Base-by-base conservation (phyloP, 2,113 vertebrate species). In the Nasalis larvatus region DNA sequence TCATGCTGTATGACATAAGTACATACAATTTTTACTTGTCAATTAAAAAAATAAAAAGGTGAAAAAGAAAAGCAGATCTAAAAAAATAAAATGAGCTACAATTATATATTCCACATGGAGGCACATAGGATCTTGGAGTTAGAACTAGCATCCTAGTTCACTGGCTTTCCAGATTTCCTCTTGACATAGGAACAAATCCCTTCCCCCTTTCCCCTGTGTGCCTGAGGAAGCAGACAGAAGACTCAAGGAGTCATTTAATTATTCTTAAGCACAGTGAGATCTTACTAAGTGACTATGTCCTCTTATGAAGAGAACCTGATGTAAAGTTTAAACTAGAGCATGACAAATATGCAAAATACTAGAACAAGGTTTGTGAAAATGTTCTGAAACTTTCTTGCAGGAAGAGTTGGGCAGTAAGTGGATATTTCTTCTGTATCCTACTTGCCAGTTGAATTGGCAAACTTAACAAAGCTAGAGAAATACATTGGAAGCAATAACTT, bases 401-500 rank as follows among this genome's bases (percentile, higher is more conserved):
- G 18, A 91, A 96, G 17, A 7, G 56, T 69, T 52, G 37, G 35
- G 45, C 32, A 93, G 6, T 42, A 92, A 60, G 16, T 52, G 1
- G 9, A 5, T 78, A 45, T 37, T 93, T 96, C 47, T 86, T 63
- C 42, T 52, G 5, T 10, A 56, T 76, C 16, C 13, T 76, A 42
- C 68, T 91, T 95, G 27, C 74, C 54, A 60, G 56, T 63, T 25
- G 1, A 12, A 77, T 89, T 81, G 47, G 80, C 37, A 90, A 73
- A 56, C 71, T 90, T 66, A 94, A 87, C 4, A 49, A 87, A 54
- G 25, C 89, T 96, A 5, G 49, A 92, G 40, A 97, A 95, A 97
- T 4, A 47, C 42, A 91, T 94, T 95, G 58, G 80, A 95, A 97
- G 71, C 30, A 89, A 54, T 92, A 58, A 80, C 49, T 96, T 86